These are phyloP conservation scores for Hippolais icterina DNA, from an alignment of 2,113 vertebrate species.

Conservation along the genomic window DNA sequence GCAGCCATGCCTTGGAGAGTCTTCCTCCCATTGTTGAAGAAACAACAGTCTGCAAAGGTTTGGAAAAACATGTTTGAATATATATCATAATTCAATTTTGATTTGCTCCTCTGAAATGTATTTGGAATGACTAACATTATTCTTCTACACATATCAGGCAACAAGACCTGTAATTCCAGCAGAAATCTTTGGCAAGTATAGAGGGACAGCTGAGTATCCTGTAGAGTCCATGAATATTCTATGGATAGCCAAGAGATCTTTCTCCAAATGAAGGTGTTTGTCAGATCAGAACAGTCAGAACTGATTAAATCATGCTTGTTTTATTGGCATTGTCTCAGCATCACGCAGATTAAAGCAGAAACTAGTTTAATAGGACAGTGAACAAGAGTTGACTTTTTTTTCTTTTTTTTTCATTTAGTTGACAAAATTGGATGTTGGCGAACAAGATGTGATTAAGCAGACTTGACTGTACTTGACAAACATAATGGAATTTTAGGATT, in stretches of 20 bases:
- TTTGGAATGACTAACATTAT: neutral
- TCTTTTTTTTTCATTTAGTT: slow-evolving; percentile 31
- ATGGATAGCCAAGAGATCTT: slow-evolving; percentile 53
- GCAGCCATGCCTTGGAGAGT: neutral
- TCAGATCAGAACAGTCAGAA: slow-evolving; percentile 64
- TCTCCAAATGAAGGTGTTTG: slow-evolving; percentile 43
- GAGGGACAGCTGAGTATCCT: neutral
- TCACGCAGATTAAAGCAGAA: slow-evolving; percentile 63
- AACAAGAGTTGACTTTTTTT: slow-evolving; percentile 49
- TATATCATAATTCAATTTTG: neutral
- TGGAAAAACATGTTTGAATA: neutral
- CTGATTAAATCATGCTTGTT: slow-evolving; percentile 58
- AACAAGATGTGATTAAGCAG: slow-evolving; percentile 63
- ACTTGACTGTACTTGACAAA: slow-evolving; percentile 48
- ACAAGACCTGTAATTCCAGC: neutral
- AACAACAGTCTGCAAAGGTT: neutral
- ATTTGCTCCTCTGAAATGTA: neutral
- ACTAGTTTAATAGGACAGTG: slow-evolving; percentile 37
- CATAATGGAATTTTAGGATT: slow-evolving; percentile 56
- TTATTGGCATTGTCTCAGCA: slow-evolving; percentile 61
- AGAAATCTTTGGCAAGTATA: neutral
- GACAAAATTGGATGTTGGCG: slow-evolving; percentile 61
- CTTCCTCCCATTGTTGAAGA: neutral
- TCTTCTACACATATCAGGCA: neutral
- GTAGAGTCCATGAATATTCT: slow-evolving; percentile 44